Evolutionary conservation across 2,113 vertebrate species (phyloP), one percentile per base, ranked within the genome.

Genomic region (Platanista minor): DNA sequence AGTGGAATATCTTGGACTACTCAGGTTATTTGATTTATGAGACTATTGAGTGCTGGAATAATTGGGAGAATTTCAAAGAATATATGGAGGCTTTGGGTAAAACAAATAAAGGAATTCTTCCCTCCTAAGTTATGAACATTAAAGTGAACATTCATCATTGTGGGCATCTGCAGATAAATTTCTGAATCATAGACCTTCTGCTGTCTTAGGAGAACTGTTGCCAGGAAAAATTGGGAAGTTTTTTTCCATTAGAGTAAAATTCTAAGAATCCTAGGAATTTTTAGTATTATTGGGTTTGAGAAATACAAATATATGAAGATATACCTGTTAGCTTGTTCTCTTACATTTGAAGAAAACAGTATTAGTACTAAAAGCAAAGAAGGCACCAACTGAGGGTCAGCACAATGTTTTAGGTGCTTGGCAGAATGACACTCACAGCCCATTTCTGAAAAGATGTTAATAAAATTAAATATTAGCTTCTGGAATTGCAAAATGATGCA

Each of bases 11-110:
- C 57, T 84, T 97, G 43, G 12, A 77, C 41, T 74, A 52, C 11
- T 69, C 57, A 72, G 20, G 3, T 43, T 81, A 54, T 93, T 94
- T 96, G 97, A 97, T 93, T 95, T 97, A 96, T 87, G 93, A 91
- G 74, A 93, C 39, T 82, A 41, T 69, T 96, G 39, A 72, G 4
- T 36, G 66, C 77, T 90, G 11, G 13, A 90, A 95, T 84, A 96
- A 91, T 84, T 97, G 61, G 62, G 59, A 84, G 54, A 90, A 96
- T 43, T 87, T 81, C 39, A 46, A 90, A 87, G 74, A 95, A 29
- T 77, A 52, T 46, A 87, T 15, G 31, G 36, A 69, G 11, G 8
- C 23, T 81, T 88, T 82, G 67, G 18, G 39, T 66, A 91, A 97
- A 97, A 89, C 61, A 89, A 95, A 88, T 74, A 88, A 83, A 95